Percentiles rank a stretch among this genome's conserved stretches.
Evolutionary conservation across 2,113 vertebrate species (phyloP).

Genomic region (Craseonycteris thonglongyai): DNA sequence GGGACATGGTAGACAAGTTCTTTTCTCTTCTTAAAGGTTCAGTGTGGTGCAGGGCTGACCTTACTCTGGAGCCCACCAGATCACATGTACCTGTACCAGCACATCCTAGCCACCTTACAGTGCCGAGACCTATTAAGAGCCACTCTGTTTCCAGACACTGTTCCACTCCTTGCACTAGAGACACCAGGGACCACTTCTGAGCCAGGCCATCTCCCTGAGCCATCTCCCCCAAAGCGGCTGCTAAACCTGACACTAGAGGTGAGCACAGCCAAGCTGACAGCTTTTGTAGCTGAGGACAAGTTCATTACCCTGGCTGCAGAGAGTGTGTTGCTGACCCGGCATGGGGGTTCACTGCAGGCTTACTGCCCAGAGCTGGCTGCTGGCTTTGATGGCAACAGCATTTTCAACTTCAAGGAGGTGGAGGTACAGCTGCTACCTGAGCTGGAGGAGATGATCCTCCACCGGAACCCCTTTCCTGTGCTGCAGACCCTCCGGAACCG

Average conservation of each 20-base stretch:
- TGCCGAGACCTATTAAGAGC: conserved; percentile 78
- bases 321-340: conserved; percentile 80
- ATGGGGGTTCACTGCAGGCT: conserved; percentile 77
- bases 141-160: neutral
- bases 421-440: conserved; percentile 85
- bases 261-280: conserved; percentile 82
- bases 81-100: conserved; percentile 96
- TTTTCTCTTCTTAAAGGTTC: conserved; percentile 79
- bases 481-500: conserved; percentile 86
- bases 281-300: conserved; percentile 86
- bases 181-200: neutral
- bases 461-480: conserved; percentile 85
- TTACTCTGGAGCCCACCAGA: conserved; percentile 90
- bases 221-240: conserved; percentile 59
- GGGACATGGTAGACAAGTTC: neutral
- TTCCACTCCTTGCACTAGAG: neutral
- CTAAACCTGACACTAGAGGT: conserved; percentile 85
- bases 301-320: conserved; percentile 86
- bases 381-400: conserved; percentile 92
- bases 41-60: conserved; percentile 84
- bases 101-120: conserved; percentile 83
- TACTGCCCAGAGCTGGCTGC: conserved; percentile 84
- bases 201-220: conserved; percentile 18
- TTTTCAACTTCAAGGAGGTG: conserved; percentile 87
- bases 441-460: conserved; percentile 85